phyloP scores from a whole-genome alignment of 2,888 invertebrate species.

The Deroplatys truncata region DNA sequence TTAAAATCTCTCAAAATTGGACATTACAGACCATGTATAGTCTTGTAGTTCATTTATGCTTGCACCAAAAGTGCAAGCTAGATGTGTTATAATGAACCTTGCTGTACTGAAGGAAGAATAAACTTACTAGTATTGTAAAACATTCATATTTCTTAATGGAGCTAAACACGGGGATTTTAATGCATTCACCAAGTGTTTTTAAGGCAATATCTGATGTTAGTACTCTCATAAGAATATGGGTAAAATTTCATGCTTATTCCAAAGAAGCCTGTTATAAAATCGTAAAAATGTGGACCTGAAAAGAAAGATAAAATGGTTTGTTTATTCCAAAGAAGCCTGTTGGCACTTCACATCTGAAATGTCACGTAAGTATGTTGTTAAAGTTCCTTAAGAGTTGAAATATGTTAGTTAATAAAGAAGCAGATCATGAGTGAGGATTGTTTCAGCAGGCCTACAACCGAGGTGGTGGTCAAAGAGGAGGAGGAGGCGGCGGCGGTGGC shows the following conservation, averaged over 20 bases:
- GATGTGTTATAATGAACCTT: too few species aligned
- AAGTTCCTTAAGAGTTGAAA: not conserved
- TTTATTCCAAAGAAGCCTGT: not conserved
- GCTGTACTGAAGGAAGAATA: too few species aligned
- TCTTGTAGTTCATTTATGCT: too few species aligned
- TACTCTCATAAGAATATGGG: too few species aligned
- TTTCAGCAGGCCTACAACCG: constrained; percentile 24
- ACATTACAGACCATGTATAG: too few species aligned
- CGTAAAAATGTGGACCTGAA: not conserved
- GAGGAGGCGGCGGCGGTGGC: constrained; percentile 13
- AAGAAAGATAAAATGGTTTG: not conserved
- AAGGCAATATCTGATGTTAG: not conserved
- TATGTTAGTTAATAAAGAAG: not conserved
- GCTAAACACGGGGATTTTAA: not conserved
- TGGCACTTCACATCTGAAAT: not conserved
- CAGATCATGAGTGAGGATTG: not conserved
- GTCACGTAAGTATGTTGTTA: not conserved
- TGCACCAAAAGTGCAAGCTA: too few species aligned
- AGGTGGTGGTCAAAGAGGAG: constrained; percentile 1
- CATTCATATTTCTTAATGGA: too few species aligned
- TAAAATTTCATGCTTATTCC: not conserved
- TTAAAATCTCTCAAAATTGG: too few species aligned
- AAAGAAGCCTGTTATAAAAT: too few species aligned
- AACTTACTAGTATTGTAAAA: not conserved
- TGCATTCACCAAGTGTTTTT: not conserved